Evolutionary conservation across 2,888 invertebrate genomes (phyloP), one percentile per base, ranked within the genome.

Genomic region (Drosophila acutilabella): DNA sequence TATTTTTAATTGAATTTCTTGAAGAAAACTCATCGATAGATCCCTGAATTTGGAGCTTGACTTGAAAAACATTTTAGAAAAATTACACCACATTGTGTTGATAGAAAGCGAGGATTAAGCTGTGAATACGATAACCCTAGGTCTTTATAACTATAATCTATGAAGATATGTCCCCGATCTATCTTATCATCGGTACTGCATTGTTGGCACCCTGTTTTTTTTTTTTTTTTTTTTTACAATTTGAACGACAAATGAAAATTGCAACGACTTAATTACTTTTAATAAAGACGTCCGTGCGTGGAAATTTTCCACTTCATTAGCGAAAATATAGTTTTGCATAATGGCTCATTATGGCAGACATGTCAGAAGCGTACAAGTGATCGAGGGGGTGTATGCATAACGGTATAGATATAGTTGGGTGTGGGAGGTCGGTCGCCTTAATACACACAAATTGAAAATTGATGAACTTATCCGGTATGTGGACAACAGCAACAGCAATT

Each of bases 391-490:
- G 18, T 7, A 51, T 6, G 23, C 13, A 14, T 20, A 47, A 14
- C n/a, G 41, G 36, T 36, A 36, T 36, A 36, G 18, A 44, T n/a
- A 23, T 30, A 5, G 50, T 38, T 36, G 51, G 50, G 18, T 51
- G 47, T 61, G 58, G 40, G 41, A 48, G 74, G 60, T 75, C 72
- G 86, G 60, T 75, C 71, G 86, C 89, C 86, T 89, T 86, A 86
- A 86, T 88, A 85, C 83, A 90, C 80, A 81, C 84, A 86, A 89
- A 89, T 89, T 90, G 91, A 89, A 88, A 88, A 91, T 89, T 91
- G 89, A 91, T 90, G 90, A 90, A 90, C 85, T 90, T 91, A 90
- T 91, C 91, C 91, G 91, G 91, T 89, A 45, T 52, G 52, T 13
- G 23, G 26, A 58, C 20, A 53, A 20, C 71, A 48, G 26, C 41